phyloP scores from a whole-genome alignment of 35 echinoderm and acorn worm genomes.

The Ophiothrix spiculata region DNA sequence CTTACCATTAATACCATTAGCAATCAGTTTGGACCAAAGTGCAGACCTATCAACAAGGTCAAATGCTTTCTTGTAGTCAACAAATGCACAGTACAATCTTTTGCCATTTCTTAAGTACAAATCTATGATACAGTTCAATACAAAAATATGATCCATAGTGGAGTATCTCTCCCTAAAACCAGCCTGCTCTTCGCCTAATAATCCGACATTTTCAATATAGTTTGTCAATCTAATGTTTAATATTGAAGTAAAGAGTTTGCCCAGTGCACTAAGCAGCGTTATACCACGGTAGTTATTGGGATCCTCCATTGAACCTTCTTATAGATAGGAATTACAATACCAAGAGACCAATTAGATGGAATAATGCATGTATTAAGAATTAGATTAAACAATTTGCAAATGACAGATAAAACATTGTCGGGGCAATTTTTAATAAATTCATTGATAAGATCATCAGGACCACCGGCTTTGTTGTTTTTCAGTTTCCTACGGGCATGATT shows the following conservation, averaged over 20 bases:
- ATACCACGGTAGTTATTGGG: conserved; percentile 42
- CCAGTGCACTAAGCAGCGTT: conserved; percentile 32
- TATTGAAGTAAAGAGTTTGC: conserved; percentile 32
- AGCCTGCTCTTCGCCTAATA: conserved; percentile 27
- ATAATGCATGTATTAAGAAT: conserved; percentile 20
- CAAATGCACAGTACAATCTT: neutral
- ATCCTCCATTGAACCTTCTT: conserved; percentile 29
- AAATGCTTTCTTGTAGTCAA: conserved; percentile 37
- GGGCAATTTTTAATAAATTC: conserved; percentile 40
- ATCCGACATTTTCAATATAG: conserved; percentile 8
- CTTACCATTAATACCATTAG: conserved; percentile 37
- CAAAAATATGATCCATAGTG: conserved; percentile 28
- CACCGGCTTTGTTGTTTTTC: conserved; percentile 18
- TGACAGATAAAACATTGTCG: neutral
- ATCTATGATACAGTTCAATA: conserved; percentile 11
- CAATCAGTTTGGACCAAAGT: conserved; percentile 31
- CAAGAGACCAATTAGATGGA: conserved; percentile 14
- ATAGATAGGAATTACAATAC: conserved; percentile 31
- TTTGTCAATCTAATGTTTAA: conserved; percentile 16
- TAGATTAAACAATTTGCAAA: conserved; percentile 21
- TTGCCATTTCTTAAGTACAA: neutral
- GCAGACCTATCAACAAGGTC: conserved; percentile 28
- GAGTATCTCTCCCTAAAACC: conserved; percentile 17
- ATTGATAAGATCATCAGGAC: conserved; percentile 31
- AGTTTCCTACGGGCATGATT: neutral